Evolutionary conservation across 2,113 vertebrate genomes (phyloP), one percentile per base, ranked within the genome.

Genomic region (Mesembrinibis cayennensis): DNA sequence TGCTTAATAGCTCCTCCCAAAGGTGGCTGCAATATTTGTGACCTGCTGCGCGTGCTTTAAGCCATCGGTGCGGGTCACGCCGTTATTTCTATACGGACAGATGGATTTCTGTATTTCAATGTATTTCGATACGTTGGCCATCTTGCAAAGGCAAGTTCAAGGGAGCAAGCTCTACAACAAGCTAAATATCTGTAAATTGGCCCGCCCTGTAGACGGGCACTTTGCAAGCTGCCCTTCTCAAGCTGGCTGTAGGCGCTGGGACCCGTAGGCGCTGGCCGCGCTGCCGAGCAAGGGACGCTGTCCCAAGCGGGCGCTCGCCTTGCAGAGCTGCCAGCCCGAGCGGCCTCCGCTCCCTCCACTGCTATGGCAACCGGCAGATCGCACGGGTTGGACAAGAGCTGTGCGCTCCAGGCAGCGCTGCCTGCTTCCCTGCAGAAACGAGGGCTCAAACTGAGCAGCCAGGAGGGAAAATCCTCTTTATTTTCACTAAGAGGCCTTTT

Each of bases 341-440:
- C 0, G 11, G 78, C 61, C 87, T 59, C 81, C 2, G 55, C 55
- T 74, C 78, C 65, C 34, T 56, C 56, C 85, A 86, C 80, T 7
- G 16, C 96, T 83, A 82, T 82, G 82, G 92, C 70, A 95, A 86
- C 90, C 49, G 20, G 82, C 55, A 58, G 34, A 74, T 58, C n/a
- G 8, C 42, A 3, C 65, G 62, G 86, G 58, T 89, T 4, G 52
- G 66, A 34, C 36, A 79, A 49, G 70, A 82, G 29, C n/a, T 73
- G 63, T 45, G 59, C 21, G 77, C 66, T 94, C 72, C 67, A 17
- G 49, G 62, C 49, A 58, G 69, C 10, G 5, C 27, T 70, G 21
- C 66, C 70, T 59, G 85, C 42, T 21, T 40, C 59, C 74, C 71
- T 45, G 71, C 58, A 66, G 58, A 70, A 82, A 38, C 0, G 0